phyloP scores from a whole-genome alignment of 2,797 vertebrate genomes.

The Luscinia luscinia region DNA sequence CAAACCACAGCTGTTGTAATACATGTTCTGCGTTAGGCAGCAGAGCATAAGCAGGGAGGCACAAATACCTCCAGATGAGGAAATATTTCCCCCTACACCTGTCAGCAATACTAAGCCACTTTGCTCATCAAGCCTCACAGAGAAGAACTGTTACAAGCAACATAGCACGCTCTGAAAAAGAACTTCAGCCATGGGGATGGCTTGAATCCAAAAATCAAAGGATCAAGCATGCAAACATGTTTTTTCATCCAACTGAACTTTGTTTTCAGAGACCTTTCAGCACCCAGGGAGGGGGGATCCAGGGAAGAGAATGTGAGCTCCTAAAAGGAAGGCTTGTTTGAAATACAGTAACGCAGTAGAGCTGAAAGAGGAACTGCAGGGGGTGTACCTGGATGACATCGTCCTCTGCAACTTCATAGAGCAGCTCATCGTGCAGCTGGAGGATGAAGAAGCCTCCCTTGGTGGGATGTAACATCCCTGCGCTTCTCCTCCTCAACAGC shows the following conservation, averaged over 20 bases:
- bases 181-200: neutral
- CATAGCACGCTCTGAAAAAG: neutral
- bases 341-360: neutral
- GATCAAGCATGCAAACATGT: neutral
- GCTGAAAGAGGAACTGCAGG: neutral
- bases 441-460: conserved; percentile 91
- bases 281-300: neutral
- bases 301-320: neutral
- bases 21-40: neutral
- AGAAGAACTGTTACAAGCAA: neutral
- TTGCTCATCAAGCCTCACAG: neutral
- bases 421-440: conserved; percentile 96
- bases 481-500: conserved; percentile 48
- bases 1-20: neutral
- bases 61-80: neutral
- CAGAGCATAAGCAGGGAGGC: neutral
- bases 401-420: conserved; percentile 93
- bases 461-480: conserved; percentile 57
- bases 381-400: conserved; percentile 88
- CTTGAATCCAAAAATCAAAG: neutral
- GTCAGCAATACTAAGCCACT: neutral
- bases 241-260: neutral
- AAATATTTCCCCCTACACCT: neutral
- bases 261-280: neutral
- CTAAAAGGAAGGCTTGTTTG: neutral